Evolutionary conservation across 2,888 invertebrate species (phyloP).

Genomic region (Drosophila cyrtoloma): DNA sequence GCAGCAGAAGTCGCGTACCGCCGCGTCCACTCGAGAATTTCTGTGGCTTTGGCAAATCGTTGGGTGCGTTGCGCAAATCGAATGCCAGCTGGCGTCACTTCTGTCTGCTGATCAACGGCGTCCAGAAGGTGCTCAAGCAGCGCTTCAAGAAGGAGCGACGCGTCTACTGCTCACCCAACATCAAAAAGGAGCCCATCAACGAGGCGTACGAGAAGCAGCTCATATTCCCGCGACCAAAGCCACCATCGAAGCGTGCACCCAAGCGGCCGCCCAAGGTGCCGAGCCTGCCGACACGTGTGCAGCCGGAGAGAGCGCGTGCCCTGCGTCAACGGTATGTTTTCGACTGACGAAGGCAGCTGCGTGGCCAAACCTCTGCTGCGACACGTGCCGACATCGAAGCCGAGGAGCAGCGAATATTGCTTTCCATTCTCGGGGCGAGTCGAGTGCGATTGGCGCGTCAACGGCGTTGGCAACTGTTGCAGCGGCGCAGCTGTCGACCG

Average conservation of each 20-base stretch:
- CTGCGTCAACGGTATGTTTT: constrained; percentile 77
- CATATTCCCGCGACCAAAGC: constrained; percentile 59
- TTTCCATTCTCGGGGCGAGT: constrained; percentile 43
- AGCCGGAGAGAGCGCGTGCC: constrained; percentile 77
- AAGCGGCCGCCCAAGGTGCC: constrained; percentile 41
- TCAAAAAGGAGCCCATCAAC: constrained; percentile 54
- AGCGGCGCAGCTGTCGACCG: constrained; percentile 40
- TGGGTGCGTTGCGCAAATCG: constrained; percentile 43
- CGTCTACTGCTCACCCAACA: constrained; percentile 57
- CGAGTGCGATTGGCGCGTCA: background rate
- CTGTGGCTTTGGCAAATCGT: constrained; percentile 50
- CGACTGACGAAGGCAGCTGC: constrained; percentile 71
- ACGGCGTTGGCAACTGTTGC: background rate
- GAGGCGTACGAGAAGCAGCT: constrained; percentile 38
- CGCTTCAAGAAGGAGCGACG: constrained; percentile 78
- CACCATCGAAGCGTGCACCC: constrained; percentile 10
- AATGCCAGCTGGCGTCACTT: constrained; percentile 72
- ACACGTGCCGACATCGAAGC: constrained; percentile 8
- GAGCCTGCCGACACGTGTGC: constrained; percentile 58
- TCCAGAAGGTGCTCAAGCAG: constrained; percentile 75
- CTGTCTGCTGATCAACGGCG: constrained; percentile 65
- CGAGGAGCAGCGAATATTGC: constrained; percentile 30
- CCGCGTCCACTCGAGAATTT: constrained; percentile 34
- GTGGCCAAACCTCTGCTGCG: background rate
- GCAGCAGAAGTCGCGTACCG: background rate